Percentiles rank a stretch among this genome's conserved stretches.
These are phyloP conservation scores for Aethes cnicana DNA, from an alignment of 2,888 invertebrate species.

Conservation along the genomic window DNA sequence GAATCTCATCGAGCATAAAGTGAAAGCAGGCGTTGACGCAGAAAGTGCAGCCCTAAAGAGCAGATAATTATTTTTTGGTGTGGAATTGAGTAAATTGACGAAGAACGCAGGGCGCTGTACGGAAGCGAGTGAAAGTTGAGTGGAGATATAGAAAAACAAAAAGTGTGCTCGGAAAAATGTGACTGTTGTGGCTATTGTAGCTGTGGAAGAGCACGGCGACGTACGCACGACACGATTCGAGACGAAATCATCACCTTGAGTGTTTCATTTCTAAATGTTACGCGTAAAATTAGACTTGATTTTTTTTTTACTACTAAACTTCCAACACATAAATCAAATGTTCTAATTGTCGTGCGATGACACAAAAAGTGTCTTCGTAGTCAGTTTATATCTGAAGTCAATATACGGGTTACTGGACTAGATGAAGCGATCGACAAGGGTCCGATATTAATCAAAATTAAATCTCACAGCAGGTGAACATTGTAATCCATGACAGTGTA, in stretches of 20 bases:
- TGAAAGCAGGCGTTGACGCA: slow-evolving; percentile 46
- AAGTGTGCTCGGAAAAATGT: slow-evolving; percentile 35
- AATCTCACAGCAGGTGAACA: slow-evolving; percentile 68
- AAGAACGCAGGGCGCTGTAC: slow-evolving; percentile 54
- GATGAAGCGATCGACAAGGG: slow-evolving; percentile 54
- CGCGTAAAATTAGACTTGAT: slow-evolving; percentile 7
- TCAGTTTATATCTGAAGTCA: slow-evolving; percentile 52
- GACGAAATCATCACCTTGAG: too few species aligned
- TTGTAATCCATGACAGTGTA: slow-evolving; percentile 51
- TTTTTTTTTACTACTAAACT: neutral
- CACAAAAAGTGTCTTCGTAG: slow-evolving; percentile 59
- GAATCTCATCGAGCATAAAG: slow-evolving; percentile 40
- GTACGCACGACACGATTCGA: slow-evolving; percentile 22
- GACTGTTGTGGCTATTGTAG: slow-evolving; percentile 38
- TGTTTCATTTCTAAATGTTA: too few species aligned
- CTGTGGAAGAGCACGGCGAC: slow-evolving; percentile 45
- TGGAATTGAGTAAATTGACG: slow-evolving; percentile 51
- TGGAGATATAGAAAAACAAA: slow-evolving; percentile 43
- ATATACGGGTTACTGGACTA: slow-evolving; percentile 67
- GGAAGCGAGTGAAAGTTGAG: slow-evolving; percentile 64
- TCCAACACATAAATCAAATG: slow-evolving; percentile 39
- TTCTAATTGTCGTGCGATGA: slow-evolving; percentile 41
- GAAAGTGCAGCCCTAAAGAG: slow-evolving; percentile 38
- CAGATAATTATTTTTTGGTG: slow-evolving; percentile 43
- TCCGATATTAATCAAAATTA: slow-evolving; percentile 70